Percentiles rank a stretch among this genome's conserved stretches.
Evolutionary conservation across 2,797 vertebrate genomes (phyloP).

Genomic region (Lithobates sylvaticus): DNA sequence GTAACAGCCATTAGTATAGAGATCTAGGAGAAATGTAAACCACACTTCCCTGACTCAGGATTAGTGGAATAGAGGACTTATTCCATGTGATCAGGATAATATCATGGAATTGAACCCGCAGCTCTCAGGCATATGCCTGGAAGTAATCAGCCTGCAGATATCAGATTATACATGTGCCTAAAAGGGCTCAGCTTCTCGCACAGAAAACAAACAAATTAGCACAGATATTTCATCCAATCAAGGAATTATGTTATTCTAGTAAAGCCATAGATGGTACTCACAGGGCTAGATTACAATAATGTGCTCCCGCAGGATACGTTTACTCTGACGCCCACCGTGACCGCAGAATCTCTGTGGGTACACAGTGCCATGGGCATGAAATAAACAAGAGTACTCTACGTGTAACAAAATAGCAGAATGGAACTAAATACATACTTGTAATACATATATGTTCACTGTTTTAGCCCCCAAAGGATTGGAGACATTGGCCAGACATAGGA

Average conservation of each 20-base stretch:
- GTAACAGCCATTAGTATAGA: constrained; percentile 25
- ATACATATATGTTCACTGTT: no score
- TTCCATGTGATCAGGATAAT: constrained; percentile 39
- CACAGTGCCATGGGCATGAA: no score
- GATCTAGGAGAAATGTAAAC: constrained; percentile 29
- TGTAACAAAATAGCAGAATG: no score
- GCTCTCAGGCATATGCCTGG: constrained; percentile 28
- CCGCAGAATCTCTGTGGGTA: no score
- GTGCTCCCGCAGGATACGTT: not conserved
- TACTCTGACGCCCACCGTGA: not conserved
- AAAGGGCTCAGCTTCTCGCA: constrained; percentile 12
- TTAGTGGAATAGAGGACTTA: constrained; percentile 44
- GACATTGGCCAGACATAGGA: no score
- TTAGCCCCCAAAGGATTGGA: no score
- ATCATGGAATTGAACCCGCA: constrained; percentile 34
- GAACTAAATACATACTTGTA: no score
- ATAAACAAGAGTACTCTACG: no score
- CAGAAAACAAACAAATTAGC: constrained; percentile 17
- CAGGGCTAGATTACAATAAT: not conserved
- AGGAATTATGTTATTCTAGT: not conserved
- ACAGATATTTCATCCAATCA: constrained; percentile 8
- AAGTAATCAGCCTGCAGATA: constrained; percentile 40
- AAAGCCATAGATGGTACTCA: not conserved
- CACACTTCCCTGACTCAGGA: constrained; percentile 24
- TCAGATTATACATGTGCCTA: constrained; percentile 27